A percentile compares a stretch with the other conserved stretches of the same genome.
Evolutionary conservation across 2,888 invertebrate genomes (phyloP).

Genomic region (Siphonodentalium dalli): DNA sequence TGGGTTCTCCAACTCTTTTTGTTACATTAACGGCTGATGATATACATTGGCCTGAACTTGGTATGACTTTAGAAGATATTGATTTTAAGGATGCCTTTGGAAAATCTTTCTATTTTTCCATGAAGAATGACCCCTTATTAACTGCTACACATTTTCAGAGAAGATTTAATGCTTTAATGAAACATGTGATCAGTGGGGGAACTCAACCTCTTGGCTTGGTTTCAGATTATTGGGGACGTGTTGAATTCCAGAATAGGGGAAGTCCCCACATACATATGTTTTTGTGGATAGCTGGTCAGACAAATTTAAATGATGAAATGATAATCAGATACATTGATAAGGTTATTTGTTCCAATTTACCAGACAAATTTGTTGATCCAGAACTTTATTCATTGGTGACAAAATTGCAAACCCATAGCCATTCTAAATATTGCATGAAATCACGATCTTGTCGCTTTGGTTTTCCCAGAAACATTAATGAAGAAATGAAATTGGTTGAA

Average conservation of each 20-base stretch:
- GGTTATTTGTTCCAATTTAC: slow-evolving; percentile 3
- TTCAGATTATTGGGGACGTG: slow-evolving; percentile 18
- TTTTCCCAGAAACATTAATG: background rate
- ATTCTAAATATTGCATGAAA: slow-evolving; percentile 2
- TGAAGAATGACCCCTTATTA: slow-evolving; percentile 17
- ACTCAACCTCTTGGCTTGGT: slow-evolving; percentile 15
- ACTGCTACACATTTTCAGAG: slow-evolving; percentile 26
- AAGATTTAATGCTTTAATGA: slow-evolving; percentile 15
- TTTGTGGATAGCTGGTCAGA: slow-evolving; percentile 14
- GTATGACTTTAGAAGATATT: slow-evolving; percentile 19
- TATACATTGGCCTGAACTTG: slow-evolving; percentile 28
- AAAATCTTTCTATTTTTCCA: slow-evolving; percentile 4
- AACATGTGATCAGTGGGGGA: slow-evolving; percentile 10
- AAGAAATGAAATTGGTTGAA: too few relatives aligned
- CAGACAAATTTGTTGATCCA: slow-evolving; percentile 6
- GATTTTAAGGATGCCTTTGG: slow-evolving; percentile 6
- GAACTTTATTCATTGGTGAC: slow-evolving; percentile 9
- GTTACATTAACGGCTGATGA: slow-evolving; percentile 33
- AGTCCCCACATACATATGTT: slow-evolving; percentile 23
- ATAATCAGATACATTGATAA: slow-evolving; percentile 11
- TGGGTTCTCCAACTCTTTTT: slow-evolving; percentile 27
- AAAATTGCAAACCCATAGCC: slow-evolving; percentile 13
- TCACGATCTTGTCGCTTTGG: slow-evolving; percentile 11
- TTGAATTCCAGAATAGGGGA: slow-evolving; percentile 24
- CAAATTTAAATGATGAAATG: background rate